Evolutionary conservation across 2,888 invertebrate genomes (phyloP), one percentile per base, ranked within the genome.

Genomic region (Thyatira batis): DNA sequence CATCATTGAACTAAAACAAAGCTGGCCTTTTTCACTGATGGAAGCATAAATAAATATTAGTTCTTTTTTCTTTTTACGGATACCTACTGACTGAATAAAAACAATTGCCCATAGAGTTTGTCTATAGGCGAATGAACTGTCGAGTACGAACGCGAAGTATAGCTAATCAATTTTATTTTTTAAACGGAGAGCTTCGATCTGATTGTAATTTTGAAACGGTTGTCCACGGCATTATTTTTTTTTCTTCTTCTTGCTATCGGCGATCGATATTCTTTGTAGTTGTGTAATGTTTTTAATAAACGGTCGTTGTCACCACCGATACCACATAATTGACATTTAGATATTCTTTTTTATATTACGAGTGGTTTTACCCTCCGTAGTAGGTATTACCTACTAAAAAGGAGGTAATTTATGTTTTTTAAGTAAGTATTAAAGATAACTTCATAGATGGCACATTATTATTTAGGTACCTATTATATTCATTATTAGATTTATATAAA

Each of bases 31-130:
- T 53, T 27, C 25, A 45, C 53, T 55, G 39, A 39, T 17, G 39
- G 8, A 39, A 39, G 2, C 17, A 17, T 2, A 39, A 39, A 39
- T 17, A 39, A 39, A 39, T 17, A 8, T 6, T 17, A 5, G 11
- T 9, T 30, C 3, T 53, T 46, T 51, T 21, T 50, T 44, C 56
- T 28, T 45, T 43, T 45, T 39, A 48, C 57, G 46, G 54, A 50
- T 49, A 58, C n/a, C n/a, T n/a, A n/a, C 49, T 56, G 54, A 48
- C 50, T 56, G 51, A 54, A 50, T 50, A 58, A 58, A 59, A 57
- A 60, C 59, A 61, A 61, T 58, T 30, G 52, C 27, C 13, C 23
- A 10, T 30, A 33, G 39, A 11, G 49, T 49, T 51, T 50, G 51
- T 45, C 21, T 28, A 43, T 46, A 28, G 45, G 30, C 33, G 51